Conservation (phyloP, 1,140 invertebrate genomes). For the Maconellicoccus hirsutus region DNA sequence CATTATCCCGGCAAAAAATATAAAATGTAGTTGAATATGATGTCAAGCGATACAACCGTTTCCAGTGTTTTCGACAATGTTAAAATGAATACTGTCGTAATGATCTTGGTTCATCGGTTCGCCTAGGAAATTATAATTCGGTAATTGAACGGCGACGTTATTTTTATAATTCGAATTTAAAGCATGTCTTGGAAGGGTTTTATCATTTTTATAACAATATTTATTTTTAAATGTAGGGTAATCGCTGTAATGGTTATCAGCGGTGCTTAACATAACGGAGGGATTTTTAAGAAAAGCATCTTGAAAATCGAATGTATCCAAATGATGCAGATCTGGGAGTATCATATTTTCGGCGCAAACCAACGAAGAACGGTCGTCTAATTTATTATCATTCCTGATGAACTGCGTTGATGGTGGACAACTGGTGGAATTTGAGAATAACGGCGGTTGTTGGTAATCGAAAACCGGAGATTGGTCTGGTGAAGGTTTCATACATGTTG, state of each 20-base stretch:
- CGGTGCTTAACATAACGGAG: not conserved
- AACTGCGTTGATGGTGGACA: not conserved
- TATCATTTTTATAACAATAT: not conserved
- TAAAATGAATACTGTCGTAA: not conserved
- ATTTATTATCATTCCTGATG: not conserved
- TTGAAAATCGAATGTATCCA: not conserved
- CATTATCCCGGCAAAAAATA: not conserved
- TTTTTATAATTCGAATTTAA: not conserved
- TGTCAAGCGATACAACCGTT: not conserved
- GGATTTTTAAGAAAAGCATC: not conserved
- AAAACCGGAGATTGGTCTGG: not conserved
- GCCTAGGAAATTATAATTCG: not conserved
- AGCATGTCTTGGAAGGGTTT: not conserved
- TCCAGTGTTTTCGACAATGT: not conserved
- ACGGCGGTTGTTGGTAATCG: not conserved
- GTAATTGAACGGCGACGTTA: not conserved
- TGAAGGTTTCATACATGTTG: constrained; percentile 1
- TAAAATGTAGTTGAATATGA: not conserved
- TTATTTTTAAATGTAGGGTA: not conserved
- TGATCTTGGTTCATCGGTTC: not conserved
- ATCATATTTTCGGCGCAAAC: not conserved
- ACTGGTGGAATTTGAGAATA: not conserved
- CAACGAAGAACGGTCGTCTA: not conserved
- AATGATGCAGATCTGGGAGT: not conserved
- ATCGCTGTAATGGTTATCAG: not conserved